phyloP scores from a whole-genome alignment of 2,797 vertebrate genomes.

The Takifugu rubripes region DNA sequence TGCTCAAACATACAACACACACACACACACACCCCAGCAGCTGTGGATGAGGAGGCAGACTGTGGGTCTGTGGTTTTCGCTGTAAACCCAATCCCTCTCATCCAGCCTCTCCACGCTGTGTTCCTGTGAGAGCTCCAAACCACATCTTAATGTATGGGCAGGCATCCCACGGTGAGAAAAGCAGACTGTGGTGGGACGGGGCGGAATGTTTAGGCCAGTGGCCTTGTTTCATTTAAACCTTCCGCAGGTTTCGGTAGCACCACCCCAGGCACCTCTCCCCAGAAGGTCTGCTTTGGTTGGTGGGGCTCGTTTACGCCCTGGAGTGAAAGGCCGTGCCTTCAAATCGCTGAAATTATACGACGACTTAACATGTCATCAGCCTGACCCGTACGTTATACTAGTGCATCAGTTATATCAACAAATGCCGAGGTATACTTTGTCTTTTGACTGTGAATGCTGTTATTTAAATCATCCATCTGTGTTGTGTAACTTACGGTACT shows the following conservation, averaged over 20 bases:
- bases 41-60: constrained; percentile 65
- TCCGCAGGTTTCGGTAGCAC: constrained; percentile 32
- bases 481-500: too few relatives aligned
- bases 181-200: constrained; percentile 57
- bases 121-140: constrained; percentile 69
- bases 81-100: constrained; percentile 73
- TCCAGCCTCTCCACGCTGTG: constrained; percentile 64
- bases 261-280: constrained; percentile 18
- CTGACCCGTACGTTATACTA: constrained; percentile 37
- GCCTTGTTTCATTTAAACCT: constrained; percentile 42
- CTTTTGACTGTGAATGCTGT: too few relatives aligned
- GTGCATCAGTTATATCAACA: background rate
- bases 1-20: constrained; percentile 24
- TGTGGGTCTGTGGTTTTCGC: constrained; percentile 69
- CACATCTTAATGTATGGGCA: constrained; percentile 75
- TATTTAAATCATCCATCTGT: too few relatives aligned
- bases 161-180: constrained; percentile 65
- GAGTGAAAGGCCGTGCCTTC: constrained; percentile 48
- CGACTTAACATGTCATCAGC: constrained; percentile 36
- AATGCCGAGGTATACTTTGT: background rate
- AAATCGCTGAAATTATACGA: constrained; percentile 11
- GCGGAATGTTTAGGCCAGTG: constrained; percentile 50
- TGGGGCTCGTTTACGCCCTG: constrained; percentile 51
- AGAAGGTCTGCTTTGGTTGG: constrained; percentile 24
- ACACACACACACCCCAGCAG: constrained; percentile 43